Conservation (phyloP, 2,113 vertebrate species). For the Hemibagrus wyckioides region DNA sequence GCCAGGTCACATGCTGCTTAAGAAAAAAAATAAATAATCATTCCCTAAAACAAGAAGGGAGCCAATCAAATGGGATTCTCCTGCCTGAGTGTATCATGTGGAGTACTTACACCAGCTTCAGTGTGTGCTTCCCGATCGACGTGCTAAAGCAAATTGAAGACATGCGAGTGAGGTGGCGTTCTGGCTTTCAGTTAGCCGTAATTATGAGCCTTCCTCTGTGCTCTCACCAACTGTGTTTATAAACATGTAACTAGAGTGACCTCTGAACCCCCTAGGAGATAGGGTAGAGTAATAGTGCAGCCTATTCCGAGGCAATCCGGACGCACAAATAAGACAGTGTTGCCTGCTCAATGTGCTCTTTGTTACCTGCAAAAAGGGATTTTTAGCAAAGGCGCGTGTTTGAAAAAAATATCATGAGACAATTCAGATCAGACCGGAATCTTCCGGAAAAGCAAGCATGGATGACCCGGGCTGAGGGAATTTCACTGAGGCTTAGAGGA, state of each 20-base stretch:
- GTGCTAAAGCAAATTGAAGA: conserved; percentile 51
- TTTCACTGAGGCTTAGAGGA: neutral
- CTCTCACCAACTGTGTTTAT: conserved; percentile 67
- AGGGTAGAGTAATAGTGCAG: conserved; percentile 53
- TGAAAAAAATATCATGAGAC: conserved; percentile 53
- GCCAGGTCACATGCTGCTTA: conserved; percentile 1
- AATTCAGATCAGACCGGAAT: conserved; percentile 11
- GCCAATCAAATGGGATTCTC: neutral
- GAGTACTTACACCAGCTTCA: conserved; percentile 62
- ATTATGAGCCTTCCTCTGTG: conserved; percentile 58
- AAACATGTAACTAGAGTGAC: conserved; percentile 70
- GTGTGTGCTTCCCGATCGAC: conserved; percentile 27
- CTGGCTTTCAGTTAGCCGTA: conserved; percentile 49
- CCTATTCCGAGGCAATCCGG: conserved; percentile 62
- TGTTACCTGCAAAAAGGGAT: conserved; percentile 56
- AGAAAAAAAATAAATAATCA: neutral
- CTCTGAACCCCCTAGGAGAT: conserved; percentile 74
- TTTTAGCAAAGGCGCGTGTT: conserved; percentile 15
- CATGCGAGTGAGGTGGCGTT: conserved; percentile 14
- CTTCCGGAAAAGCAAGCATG: neutral
- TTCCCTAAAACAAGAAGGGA: neutral
- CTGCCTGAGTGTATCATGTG: neutral
- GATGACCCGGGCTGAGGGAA: neutral
- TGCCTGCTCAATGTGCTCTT: conserved; percentile 61
- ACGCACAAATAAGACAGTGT: conserved; percentile 55